These are phyloP conservation scores for Anser brachyrhynchus DNA, from an alignment of 2,113 vertebrate species.

Conservation along the genomic window DNA sequence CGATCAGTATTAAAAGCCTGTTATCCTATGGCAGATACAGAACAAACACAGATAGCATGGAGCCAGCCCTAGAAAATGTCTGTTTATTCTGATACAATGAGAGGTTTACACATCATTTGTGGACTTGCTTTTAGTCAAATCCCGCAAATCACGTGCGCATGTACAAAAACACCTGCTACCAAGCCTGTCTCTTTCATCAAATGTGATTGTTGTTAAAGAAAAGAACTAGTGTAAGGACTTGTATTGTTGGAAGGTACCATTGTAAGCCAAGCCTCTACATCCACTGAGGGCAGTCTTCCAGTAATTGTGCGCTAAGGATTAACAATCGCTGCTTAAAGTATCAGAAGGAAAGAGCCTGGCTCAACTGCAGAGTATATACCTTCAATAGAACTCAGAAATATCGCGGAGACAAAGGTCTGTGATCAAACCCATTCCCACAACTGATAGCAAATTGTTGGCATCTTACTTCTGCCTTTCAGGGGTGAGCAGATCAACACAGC, in stretches of 20 bases:
- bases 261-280: neutral
- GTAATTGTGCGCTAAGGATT: neutral
- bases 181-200: neutral
- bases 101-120: neutral
- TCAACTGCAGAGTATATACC: neutral
- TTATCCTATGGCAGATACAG: neutral
- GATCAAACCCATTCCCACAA: neutral
- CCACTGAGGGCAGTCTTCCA: neutral
- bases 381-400: neutral
- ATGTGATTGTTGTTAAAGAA: neutral
- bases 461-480: neutral
- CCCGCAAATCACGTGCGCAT: neutral
- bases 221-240: neutral
- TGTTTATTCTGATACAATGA: neutral
- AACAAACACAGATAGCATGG: neutral
- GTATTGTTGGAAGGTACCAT: neutral
- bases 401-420: neutral
- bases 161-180: neutral
- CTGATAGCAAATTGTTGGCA: neutral
- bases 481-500: neutral
- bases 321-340: conserved; percentile 33
- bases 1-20: neutral
- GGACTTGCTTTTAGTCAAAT: neutral
- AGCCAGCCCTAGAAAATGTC: neutral
- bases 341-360: neutral